Evolutionary conservation across 2,797 vertebrate genomes (phyloP).

Genomic region (Argyrosomus regius): DNA sequence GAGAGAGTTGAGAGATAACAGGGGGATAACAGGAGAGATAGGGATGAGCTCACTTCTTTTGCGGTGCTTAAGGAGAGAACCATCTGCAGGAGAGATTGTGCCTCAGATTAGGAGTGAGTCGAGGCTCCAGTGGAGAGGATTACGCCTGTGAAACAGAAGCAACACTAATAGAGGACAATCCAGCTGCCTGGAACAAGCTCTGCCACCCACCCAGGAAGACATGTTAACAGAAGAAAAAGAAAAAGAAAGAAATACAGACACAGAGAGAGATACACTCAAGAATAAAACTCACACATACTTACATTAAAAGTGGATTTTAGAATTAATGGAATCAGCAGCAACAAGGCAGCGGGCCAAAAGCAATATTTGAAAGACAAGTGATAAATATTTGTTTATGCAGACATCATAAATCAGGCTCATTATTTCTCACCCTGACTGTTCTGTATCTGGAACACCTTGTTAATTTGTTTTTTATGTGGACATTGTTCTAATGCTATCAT

Average conservation of each 20-base stretch:
- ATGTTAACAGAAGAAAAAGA: conserved; percentile 18
- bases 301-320: conserved; percentile 26
- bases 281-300: conserved; percentile 20
- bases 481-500: background rate
- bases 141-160: conserved; percentile 76
- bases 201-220: conserved; percentile 47
- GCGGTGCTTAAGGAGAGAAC: conserved; percentile 89
- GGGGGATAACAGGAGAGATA: conserved; percentile 73
- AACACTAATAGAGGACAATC: conserved; percentile 80
- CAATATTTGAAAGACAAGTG: conserved; percentile 51
- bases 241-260: conserved; percentile 23
- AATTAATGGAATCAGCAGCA: conserved; percentile 17
- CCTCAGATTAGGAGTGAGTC: conserved; percentile 87
- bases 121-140: conserved; percentile 85
- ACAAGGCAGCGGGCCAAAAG: conserved; percentile 37
- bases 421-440: conserved; percentile 33
- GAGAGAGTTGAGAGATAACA: conserved; percentile 64
- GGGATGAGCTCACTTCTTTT: conserved; percentile 87
- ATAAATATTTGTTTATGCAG: conserved; percentile 50
- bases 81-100: conserved; percentile 91
- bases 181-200: conserved; percentile 73
- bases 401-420: conserved; percentile 51
- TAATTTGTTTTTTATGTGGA: conserved; percentile 43
- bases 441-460: conserved; percentile 29
- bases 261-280: conserved; percentile 7